Evolutionary conservation across 2,888 invertebrate species (phyloP).

Genomic region (Orchesellides sinensis): DNA sequence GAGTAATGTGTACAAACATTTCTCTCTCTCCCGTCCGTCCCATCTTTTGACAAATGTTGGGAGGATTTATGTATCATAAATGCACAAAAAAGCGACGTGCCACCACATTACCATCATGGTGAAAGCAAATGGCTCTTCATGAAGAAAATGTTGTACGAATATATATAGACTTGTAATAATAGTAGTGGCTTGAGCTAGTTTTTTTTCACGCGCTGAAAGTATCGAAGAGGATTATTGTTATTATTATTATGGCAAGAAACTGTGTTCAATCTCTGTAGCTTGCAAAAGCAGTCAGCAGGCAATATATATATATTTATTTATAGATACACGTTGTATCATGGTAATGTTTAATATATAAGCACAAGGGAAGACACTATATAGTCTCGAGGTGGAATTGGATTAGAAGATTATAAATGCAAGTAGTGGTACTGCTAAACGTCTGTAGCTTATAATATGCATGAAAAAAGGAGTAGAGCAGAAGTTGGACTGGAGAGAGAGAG

Average conservation of each 20-base stretch:
- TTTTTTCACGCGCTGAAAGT: constrained; percentile 3
- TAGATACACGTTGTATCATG: no score
- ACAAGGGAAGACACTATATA: background rate
- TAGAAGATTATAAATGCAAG: constrained; percentile 43
- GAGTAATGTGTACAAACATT: no score
- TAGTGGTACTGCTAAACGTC: constrained; percentile 43
- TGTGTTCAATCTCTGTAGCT: background rate
- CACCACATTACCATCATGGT: background rate
- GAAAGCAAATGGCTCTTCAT: background rate
- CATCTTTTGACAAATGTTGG: constrained; percentile 4
- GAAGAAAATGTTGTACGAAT: background rate
- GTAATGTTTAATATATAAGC: no score
- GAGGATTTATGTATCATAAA: constrained; percentile 7
- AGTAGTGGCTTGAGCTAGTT: background rate
- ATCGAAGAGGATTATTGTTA: constrained; percentile 34
- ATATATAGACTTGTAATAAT: background rate
- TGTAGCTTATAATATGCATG: constrained; percentile 30
- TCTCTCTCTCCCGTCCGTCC: no score
- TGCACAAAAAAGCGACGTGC: constrained; percentile 8
- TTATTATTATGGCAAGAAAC: constrained; percentile 25
- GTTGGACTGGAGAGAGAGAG: no score
- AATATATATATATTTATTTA: no score
- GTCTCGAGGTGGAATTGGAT: constrained; percentile 6
- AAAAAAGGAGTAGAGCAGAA: constrained; percentile 20
- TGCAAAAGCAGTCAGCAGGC: no score